Percentiles rank a stretch among this genome's conserved stretches.
Evolutionary conservation across 2,797 vertebrate species (phyloP).

Genomic region (Valencia hispanica): DNA sequence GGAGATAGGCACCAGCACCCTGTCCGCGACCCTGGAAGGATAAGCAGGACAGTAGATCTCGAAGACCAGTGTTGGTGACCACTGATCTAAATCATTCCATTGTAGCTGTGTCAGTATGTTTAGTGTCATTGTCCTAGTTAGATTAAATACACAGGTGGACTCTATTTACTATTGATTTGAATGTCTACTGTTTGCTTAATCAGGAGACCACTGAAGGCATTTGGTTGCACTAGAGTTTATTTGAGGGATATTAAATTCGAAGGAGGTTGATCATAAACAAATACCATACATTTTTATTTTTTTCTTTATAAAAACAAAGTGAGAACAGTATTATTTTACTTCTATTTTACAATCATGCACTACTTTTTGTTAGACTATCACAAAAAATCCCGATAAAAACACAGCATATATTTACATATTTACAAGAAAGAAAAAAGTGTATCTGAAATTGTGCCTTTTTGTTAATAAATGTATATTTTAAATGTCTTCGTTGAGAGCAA

Average conservation of each 20-base stretch:
- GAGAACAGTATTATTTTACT: not conserved
- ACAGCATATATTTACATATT: not conserved
- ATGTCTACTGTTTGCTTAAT: not conserved
- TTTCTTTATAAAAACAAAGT: not conserved
- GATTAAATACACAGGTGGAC: not conserved
- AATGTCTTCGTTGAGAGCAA: too few species aligned
- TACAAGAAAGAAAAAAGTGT: not conserved
- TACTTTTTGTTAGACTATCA: not conserved
- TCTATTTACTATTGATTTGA: not conserved
- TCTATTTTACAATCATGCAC: not conserved
- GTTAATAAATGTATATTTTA: too few species aligned
- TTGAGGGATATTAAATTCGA: too few species aligned
- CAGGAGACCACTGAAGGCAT: too few species aligned
- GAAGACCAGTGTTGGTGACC: too few species aligned
- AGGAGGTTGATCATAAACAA: too few species aligned
- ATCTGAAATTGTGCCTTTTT: too few species aligned
- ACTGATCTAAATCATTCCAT: not conserved
- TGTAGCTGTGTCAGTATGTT: not conserved
- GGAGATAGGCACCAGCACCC: too few species aligned
- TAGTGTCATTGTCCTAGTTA: not conserved
- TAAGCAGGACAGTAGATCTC: too few species aligned
- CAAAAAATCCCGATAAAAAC: not conserved
- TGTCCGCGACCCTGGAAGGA: too few species aligned
- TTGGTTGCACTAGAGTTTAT: too few species aligned
- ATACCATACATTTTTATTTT: too few species aligned